A percentile compares a stretch with the other conserved stretches of the same genome.
phyloP scores from a whole-genome alignment of 2,888 invertebrate species.

The Malacosoma neustria region DNA sequence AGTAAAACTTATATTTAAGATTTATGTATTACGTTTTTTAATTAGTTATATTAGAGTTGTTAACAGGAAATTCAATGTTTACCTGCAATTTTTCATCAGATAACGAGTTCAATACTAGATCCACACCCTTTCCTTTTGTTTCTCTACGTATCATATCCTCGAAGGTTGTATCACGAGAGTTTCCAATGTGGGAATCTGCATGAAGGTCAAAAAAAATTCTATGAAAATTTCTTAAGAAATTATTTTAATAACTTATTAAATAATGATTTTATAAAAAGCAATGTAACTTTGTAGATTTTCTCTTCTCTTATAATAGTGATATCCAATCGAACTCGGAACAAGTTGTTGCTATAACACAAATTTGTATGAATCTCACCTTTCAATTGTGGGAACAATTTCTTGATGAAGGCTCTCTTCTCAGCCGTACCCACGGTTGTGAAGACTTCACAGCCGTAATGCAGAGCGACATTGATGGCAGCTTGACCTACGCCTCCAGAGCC shows the following conservation, averaged over 20 bases:
- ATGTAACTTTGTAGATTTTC: too few species aligned
- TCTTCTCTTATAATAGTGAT: too few species aligned
- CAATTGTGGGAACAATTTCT: constrained; percentile 87
- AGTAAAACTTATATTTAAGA: too few species aligned
- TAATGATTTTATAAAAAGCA: too few species aligned
- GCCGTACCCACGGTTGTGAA: constrained; percentile 95
- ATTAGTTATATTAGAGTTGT: too few species aligned
- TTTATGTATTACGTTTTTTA: too few species aligned
- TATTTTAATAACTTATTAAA: too few species aligned
- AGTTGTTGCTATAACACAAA: too few species aligned
- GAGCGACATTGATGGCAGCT: constrained; percentile 95
- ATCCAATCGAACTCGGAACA: too few species aligned
- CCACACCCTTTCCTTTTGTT: constrained; percentile 92
- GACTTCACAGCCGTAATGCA: constrained; percentile 90
- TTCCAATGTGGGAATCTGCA: constrained; percentile 82
- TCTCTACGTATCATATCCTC: constrained; percentile 87
- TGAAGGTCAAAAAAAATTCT: constrained; percentile 1
- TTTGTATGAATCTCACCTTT: too few species aligned
- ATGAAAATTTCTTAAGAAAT: not conserved
- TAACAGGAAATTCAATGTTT: too few species aligned
- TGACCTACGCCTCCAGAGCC: constrained; percentile 98
- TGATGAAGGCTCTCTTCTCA: constrained; percentile 91
- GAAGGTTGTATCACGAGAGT: constrained; percentile 90
- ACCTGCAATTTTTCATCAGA: constrained; percentile 92
- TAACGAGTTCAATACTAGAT: constrained; percentile 92